Evolutionary conservation across 2,113 vertebrate genomes (phyloP).

Genomic region (Nerophis lumbriciformis): DNA sequence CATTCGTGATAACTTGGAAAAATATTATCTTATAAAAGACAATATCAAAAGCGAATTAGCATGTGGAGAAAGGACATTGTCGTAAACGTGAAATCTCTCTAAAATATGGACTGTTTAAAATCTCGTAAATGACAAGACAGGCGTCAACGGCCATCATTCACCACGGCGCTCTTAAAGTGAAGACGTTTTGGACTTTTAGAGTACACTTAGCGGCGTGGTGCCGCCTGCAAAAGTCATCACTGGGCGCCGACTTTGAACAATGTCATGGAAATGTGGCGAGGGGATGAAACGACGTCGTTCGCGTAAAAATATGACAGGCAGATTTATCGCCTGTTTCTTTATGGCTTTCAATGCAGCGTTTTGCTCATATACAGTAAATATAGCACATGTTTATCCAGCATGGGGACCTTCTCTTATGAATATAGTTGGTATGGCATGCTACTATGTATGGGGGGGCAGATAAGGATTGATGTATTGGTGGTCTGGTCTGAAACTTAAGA

Average conservation of each 20-base stretch:
- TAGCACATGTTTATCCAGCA: constrained; percentile 26
- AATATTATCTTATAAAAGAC: constrained; percentile 7
- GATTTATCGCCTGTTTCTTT: constrained; percentile 49
- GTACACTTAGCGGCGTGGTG: constrained; percentile 35
- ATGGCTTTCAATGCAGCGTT: not conserved
- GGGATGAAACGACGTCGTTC: constrained; percentile 54
- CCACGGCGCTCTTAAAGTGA: constrained; percentile 38
- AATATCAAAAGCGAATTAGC: not conserved
- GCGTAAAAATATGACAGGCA: constrained; percentile 54
- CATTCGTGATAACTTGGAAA: constrained; percentile 17
- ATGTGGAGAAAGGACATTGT: constrained; percentile 2
- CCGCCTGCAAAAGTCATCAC: constrained; percentile 55
- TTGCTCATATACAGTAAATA: constrained; percentile 19
- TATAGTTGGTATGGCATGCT: not conserved
- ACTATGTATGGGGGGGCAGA: constrained; percentile 10
- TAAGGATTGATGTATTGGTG: constrained; percentile 42
- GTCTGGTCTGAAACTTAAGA: constrained; percentile 52
- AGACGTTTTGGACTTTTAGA: constrained; percentile 54
- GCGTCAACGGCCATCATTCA: constrained; percentile 46
- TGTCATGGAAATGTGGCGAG: constrained; percentile 49
- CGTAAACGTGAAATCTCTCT: constrained; percentile 10
- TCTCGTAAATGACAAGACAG: constrained; percentile 59
- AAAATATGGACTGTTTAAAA: constrained; percentile 44
- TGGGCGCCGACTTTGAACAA: constrained; percentile 26
- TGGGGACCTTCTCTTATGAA: constrained; percentile 13